Evolutionary conservation across 1,140 invertebrate species (phyloP).

Genomic region (Papilio polytes): DNA sequence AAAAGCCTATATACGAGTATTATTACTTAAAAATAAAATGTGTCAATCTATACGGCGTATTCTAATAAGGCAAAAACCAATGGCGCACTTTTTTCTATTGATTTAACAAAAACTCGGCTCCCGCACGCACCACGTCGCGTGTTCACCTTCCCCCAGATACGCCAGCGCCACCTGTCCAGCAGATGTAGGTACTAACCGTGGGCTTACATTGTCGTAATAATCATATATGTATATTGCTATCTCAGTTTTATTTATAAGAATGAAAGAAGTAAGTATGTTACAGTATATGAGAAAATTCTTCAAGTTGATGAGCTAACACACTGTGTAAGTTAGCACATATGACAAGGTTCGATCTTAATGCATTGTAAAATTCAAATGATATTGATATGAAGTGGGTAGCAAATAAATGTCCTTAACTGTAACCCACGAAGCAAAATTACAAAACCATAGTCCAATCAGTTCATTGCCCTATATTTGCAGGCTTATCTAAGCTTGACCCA

Average conservation of each 20-base stretch:
- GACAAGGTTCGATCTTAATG: too few species aligned
- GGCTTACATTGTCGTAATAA: neutral
- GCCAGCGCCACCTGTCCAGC: neutral
- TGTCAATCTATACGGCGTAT: neutral
- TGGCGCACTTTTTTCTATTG: neutral
- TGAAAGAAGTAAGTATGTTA: neutral
- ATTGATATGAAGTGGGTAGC: too few species aligned
- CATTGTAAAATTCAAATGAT: too few species aligned
- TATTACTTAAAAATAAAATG: too few species aligned
- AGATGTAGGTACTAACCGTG: neutral
- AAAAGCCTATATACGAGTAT: too few species aligned
- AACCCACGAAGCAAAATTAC: neutral
- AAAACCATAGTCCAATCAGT: neutral
- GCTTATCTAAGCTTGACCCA: neutral
- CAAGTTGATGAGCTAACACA: too few species aligned
- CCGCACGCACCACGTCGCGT: neutral
- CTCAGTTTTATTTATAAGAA: neutral
- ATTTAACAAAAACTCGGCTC: slow-evolving; percentile 1
- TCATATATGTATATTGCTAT: neutral
- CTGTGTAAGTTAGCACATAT: too few species aligned
- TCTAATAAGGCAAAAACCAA: neutral
- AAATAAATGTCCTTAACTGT: too few species aligned
- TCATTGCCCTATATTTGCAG: neutral
- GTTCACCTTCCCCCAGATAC: slow-evolving; percentile 2
- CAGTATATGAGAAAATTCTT: too few species aligned